Percentiles rank a stretch among this genome's conserved stretches.
Conservation (phyloP, 2,888 invertebrate species). For the Anarsia innoxiella region DNA sequence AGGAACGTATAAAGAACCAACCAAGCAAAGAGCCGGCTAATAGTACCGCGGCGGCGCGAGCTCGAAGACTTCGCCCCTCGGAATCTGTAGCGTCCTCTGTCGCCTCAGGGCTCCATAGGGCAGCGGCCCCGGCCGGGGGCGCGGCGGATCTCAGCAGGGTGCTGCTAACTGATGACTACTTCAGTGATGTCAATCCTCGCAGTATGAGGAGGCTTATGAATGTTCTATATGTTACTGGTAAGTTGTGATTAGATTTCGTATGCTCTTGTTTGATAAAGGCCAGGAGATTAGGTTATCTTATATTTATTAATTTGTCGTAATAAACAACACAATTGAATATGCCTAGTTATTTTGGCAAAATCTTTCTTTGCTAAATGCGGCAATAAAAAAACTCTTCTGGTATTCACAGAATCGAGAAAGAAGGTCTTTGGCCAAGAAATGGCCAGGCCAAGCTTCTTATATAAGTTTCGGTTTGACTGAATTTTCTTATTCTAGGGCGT, state of each 20-base stretch:
- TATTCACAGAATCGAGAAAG: too few relatives aligned
- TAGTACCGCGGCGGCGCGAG: conserved; percentile 71
- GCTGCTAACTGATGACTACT: conserved; percentile 97
- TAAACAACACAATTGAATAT: too few relatives aligned
- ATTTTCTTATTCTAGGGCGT: conserved; percentile 87
- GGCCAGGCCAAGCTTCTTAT: too few relatives aligned
- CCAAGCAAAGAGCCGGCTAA: conserved; percentile 67
- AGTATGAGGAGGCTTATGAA: conserved; percentile 98
- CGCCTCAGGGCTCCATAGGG: conserved; percentile 88
- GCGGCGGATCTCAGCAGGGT: conserved; percentile 85
- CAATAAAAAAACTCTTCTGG: too few relatives aligned
- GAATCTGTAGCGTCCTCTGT: conserved; percentile 95
- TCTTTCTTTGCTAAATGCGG: too few relatives aligned
- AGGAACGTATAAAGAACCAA: conserved; percentile 85
- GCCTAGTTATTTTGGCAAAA: too few relatives aligned
- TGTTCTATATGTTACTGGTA: conserved; percentile 96
- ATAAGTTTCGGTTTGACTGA: too few relatives aligned
- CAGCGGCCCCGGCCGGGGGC: conserved; percentile 66
- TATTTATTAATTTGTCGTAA: too few relatives aligned
- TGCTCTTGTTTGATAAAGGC: too few relatives aligned
- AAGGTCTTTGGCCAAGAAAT: too few relatives aligned
- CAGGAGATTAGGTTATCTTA: too few relatives aligned
- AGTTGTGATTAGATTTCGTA: too few relatives aligned
- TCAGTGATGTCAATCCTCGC: conserved; percentile 98
- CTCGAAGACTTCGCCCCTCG: conserved; percentile 85